Percentiles rank a stretch among this genome's conserved stretches.
These are phyloP conservation scores for Phenganax stokvisi DNA, from an alignment of 92 coral and sea anemone genomes.

Conservation along the genomic window DNA sequence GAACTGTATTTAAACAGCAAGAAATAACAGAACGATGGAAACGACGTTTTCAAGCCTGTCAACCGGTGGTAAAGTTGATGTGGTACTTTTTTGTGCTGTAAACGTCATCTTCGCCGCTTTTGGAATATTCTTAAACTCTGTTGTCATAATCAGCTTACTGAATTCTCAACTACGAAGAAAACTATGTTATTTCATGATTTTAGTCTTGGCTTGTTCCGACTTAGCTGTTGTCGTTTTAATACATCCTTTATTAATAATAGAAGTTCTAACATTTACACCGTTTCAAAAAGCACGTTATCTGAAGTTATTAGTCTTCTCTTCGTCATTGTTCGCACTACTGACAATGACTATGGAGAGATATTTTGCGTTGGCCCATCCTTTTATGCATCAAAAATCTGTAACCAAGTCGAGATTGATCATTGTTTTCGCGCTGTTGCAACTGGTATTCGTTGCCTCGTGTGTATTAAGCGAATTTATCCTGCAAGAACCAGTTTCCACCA, in stretches of 20 bases:
- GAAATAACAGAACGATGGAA: too few relatives aligned
- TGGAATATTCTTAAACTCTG: neutral
- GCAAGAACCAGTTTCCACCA: neutral
- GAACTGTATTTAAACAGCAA: too few relatives aligned
- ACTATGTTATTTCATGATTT: conserved; percentile 6
- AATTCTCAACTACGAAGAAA: conserved; percentile 8
- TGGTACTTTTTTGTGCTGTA: neutral
- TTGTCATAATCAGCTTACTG: neutral
- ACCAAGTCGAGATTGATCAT: conserved; percentile 4
- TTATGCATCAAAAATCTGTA: conserved; percentile 1
- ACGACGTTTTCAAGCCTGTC: too few relatives aligned
- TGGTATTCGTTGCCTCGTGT: neutral
- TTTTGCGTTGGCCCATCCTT: conserved; percentile 43
- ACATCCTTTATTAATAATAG: neutral
- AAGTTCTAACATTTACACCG: neutral
- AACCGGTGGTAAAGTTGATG: neutral
- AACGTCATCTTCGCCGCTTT: neutral
- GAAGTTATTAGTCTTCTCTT: neutral
- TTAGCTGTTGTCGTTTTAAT: neutral
- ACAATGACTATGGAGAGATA: conserved; percentile 45
- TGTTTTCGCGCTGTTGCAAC: conserved; percentile 15
- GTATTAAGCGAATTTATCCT: neutral
- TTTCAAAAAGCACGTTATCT: neutral
- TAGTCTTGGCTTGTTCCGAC: neutral
- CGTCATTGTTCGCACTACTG: neutral